Conservation (phyloP, 2,113 vertebrate genomes). For the Tupaia tana region DNA sequence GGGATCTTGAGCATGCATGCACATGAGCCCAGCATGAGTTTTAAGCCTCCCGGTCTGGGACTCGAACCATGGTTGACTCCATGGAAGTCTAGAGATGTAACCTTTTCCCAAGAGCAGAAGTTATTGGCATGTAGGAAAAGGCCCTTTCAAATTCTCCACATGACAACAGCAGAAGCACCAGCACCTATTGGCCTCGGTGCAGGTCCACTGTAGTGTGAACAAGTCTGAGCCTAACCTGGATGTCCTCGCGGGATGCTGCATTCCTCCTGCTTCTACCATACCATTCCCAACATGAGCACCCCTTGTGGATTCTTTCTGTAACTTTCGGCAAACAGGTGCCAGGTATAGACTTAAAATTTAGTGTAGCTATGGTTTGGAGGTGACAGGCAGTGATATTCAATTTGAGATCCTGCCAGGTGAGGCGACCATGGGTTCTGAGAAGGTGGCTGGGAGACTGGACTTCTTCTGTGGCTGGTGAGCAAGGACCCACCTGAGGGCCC, state of each 20-base stretch:
- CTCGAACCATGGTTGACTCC: too few relatives aligned
- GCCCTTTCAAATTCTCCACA: background rate
- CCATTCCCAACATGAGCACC: fast-evolving
- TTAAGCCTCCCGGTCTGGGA: too few relatives aligned
- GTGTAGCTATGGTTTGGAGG: background rate
- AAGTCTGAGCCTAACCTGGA: too few relatives aligned
- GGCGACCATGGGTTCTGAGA: slow-evolving; percentile 16
- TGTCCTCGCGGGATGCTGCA: fast-evolving
- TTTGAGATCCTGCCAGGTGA: background rate
- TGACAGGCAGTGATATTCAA: fast-evolving
- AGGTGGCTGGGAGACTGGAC: background rate
- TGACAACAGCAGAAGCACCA: fast-evolving
- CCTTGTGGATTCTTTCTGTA: too few relatives aligned
- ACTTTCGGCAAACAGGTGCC: background rate
- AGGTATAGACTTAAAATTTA: background rate
- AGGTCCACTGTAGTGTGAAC: fast-evolving
- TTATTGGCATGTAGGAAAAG: background rate
- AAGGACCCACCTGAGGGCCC: background rate
- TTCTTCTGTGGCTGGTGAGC: background rate
- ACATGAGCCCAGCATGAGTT: too few relatives aligned
- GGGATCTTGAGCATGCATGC: too few relatives aligned
- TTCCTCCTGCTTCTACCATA: background rate
- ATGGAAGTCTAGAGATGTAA: too few relatives aligned
- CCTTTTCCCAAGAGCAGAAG: background rate
- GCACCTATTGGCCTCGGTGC: background rate